These are phyloP conservation scores for Gallinago media DNA, from an alignment of 2,113 vertebrate species.

Conservation along the genomic window DNA sequence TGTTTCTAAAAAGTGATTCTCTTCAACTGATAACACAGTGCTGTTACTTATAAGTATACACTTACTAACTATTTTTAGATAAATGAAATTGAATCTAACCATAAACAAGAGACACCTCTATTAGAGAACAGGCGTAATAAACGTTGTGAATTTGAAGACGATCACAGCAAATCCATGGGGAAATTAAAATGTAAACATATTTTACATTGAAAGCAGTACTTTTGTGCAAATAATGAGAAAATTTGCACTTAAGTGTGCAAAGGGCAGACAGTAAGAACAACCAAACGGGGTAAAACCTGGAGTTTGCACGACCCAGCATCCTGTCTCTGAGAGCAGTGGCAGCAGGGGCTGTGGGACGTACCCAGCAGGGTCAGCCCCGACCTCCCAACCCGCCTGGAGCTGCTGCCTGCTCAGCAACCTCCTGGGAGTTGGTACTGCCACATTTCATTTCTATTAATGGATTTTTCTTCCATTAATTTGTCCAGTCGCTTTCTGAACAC, in stretches of 20 bases:
- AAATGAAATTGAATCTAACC: not conserved
- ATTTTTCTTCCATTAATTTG: not conserved
- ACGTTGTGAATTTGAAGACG: not conserved
- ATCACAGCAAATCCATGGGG: fast-evolving
- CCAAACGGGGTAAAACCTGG: not conserved
- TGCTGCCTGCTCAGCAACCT: not conserved
- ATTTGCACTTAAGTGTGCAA: not conserved
- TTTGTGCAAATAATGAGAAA: not conserved
- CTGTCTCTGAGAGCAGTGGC: fast-evolving
- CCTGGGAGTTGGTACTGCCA: not conserved
- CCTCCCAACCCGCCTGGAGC: fast-evolving
- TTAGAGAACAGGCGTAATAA: fast-evolving
- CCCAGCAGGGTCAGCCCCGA: not conserved
- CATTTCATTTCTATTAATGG: not conserved
- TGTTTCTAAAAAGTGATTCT: not conserved
- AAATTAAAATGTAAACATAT: not conserved
- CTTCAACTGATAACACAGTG: not conserved
- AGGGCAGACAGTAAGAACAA: not conserved
- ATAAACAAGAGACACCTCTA: not conserved
- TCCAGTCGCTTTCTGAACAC: not conserved
- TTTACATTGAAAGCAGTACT: not conserved
- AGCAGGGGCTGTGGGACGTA: not conserved
- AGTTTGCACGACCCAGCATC: not conserved
- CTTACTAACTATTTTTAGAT: not conserved
- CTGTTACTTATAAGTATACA: not conserved